These are phyloP conservation scores for Sphaerophoria taeniata DNA, from an alignment of 2,888 invertebrate genomes.

Conservation along the genomic window DNA sequence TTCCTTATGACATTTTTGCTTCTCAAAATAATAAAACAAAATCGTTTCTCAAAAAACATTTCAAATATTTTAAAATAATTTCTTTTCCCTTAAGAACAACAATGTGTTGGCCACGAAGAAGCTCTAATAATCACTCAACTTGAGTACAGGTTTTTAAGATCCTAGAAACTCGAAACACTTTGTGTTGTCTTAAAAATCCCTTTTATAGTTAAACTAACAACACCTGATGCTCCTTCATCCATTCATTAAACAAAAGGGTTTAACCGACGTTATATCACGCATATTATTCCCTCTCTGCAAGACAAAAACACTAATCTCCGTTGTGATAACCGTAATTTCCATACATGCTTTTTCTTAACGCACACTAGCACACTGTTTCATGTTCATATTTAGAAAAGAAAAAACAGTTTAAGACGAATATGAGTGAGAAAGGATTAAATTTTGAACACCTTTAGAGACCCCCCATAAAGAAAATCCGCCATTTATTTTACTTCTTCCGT, in stretches of 20 bases:
- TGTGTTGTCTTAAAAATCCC: neutral
- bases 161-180: neutral
- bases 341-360: neutral
- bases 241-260: neutral
- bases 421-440: conserved; percentile 50
- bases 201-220: neutral
- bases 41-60: too few relatives aligned
- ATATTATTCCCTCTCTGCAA: neutral
- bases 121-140: neutral
- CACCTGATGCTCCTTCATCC: neutral
- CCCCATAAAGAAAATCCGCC: neutral
- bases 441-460: conserved; percentile 45
- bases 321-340: conserved; percentile 37
- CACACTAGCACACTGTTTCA: neutral
- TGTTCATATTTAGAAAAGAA: neutral
- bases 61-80: too few relatives aligned
- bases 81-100: too few relatives aligned
- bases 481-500: neutral
- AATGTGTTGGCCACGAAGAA: neutral
- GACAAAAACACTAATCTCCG: conserved; percentile 40
- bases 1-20: too few relatives aligned
- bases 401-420: conserved; percentile 33
- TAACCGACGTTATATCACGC: conserved; percentile 13
- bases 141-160: neutral
- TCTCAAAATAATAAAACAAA: too few relatives aligned